Evolutionary conservation across 2,888 invertebrate genomes (phyloP), one percentile per base, ranked within the genome.

Genomic region (Eupithecia dodoneata): DNA sequence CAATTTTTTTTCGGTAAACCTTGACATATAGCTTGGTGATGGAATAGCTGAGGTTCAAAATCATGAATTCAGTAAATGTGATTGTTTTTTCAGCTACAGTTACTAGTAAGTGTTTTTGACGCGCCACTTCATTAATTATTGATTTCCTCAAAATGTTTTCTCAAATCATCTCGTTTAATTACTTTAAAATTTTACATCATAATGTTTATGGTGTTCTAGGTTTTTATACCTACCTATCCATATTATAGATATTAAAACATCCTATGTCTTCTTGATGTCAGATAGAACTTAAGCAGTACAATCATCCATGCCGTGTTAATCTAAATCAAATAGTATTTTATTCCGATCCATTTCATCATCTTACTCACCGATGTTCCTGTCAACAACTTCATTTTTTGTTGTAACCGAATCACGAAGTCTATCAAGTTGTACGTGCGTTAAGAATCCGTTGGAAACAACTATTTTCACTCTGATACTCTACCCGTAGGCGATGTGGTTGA

Each of bases 401-500:
- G 73, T 77, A 75, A 75, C 79, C 55, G 74, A 85, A 86, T 89
- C 91, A 91, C 91, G 91, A 90, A 85, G 82, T 89, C 87, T 83
- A 88, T 89, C 87, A 85, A 82, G 80, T 85, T 83, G 90, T 91
- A 91, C 91, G 91, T 92, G 91, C 91, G 91, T 92, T 84, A 79
- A 89, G 84, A 91, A 89, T 89, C 79, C 83, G 82, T 81, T 77
- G 18, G 72, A 44, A 65, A 44, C 15, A 59, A 78, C 75, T 73
- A 71, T 75, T 67, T 72, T 67, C 66, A 75, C 69, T 74, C 76
- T 55, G 55, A 45, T 67, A 13, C 45, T 42, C 71, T 65, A 74
- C 78, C 80, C 76, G 79, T 86, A 89, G 89, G 90, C 89, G 90
- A 90, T 89, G 87, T 86, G 90, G 85, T 86, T 85, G 86, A 87